phyloP scores from a whole-genome alignment of 2,113 vertebrate genomes.

The Andinoacara biseriatus region DNA sequence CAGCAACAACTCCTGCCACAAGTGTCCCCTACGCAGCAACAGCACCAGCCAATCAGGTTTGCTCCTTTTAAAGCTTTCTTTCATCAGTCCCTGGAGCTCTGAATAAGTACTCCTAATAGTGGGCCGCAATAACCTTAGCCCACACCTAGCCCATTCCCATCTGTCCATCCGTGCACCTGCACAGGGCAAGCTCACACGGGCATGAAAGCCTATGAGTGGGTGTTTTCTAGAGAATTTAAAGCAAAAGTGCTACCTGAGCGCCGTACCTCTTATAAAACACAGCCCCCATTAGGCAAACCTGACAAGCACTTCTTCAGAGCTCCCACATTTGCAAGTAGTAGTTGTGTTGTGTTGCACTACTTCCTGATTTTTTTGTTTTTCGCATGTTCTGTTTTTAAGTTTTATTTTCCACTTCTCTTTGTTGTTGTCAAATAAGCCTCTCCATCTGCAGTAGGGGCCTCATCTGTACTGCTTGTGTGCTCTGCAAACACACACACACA shows the following conservation, averaged over 20 bases:
- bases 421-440: slow-evolving; percentile 61
- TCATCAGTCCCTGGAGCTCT: slow-evolving; percentile 96
- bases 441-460: slow-evolving; percentile 71
- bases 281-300: neutral
- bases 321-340: slow-evolving; percentile 89
- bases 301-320: slow-evolving; percentile 96
- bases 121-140: slow-evolving; percentile 48
- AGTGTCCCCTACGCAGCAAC: slow-evolving; percentile 98
- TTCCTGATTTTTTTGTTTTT: slow-evolving; percentile 78
- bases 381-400: slow-evolving; percentile 59
- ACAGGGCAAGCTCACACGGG: slow-evolving; percentile 14
- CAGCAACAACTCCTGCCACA: slow-evolving; percentile 99
- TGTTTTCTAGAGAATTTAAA: slow-evolving; percentile 16
- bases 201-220: slow-evolving; percentile 22
- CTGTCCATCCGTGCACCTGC: slow-evolving; percentile 18
- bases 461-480: slow-evolving; percentile 64
- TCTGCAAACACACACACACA: slow-evolving; percentile 46
- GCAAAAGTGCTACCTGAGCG: neutral
- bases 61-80: slow-evolving; percentile 99
- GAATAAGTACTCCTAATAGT: slow-evolving; percentile 87
- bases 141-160: slow-evolving; percentile 22
- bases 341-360: slow-evolving; percentile 95
- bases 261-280: neutral
- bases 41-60: slow-evolving; percentile 99
- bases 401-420: neutral